Conservation (phyloP, 2,888 invertebrate species). For the Parascotia fuliginaria region DNA sequence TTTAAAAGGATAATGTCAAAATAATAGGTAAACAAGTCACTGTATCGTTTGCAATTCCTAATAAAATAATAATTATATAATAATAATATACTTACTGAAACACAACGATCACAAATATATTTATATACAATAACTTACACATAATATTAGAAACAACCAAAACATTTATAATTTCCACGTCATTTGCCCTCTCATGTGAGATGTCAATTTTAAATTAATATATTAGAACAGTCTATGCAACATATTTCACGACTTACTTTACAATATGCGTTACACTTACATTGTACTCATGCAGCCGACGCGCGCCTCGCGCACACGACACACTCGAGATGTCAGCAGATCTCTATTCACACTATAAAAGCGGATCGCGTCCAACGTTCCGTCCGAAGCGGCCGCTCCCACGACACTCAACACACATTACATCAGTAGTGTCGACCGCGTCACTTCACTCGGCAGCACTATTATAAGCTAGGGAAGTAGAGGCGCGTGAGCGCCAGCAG, state of each 20-base stretch:
- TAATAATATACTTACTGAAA: conserved; percentile 34
- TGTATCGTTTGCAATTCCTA: conserved; percentile 26
- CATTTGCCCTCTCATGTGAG: conserved; percentile 29
- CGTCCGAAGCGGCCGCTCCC: too few species aligned
- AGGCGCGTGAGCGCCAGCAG: conserved; percentile 8
- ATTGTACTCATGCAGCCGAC: conserved; percentile 10
- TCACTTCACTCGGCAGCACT: too few species aligned
- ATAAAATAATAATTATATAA: conserved; percentile 33
- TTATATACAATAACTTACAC: conserved; percentile 42
- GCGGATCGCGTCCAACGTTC: neutral
- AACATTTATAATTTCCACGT: conserved; percentile 17
- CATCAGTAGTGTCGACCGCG: neutral
- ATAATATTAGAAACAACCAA: conserved; percentile 33
- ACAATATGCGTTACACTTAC: too few species aligned
- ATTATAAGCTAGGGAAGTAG: conserved; percentile 15
- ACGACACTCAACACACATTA: neutral
- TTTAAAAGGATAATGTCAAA: conserved; percentile 16
- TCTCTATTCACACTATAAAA: neutral
- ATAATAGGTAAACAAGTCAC: conserved; percentile 16
- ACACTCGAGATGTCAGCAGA: conserved; percentile 4
- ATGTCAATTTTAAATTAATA: conserved; percentile 26
- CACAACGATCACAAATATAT: conserved; percentile 41
- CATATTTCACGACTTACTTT: conserved; percentile 19
- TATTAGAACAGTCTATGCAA: conserved; percentile 32
- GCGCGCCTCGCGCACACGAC: neutral